Base-by-base conservation (phyloP, 1,140 invertebrate species). In the Lepidostoma basale region DNA sequence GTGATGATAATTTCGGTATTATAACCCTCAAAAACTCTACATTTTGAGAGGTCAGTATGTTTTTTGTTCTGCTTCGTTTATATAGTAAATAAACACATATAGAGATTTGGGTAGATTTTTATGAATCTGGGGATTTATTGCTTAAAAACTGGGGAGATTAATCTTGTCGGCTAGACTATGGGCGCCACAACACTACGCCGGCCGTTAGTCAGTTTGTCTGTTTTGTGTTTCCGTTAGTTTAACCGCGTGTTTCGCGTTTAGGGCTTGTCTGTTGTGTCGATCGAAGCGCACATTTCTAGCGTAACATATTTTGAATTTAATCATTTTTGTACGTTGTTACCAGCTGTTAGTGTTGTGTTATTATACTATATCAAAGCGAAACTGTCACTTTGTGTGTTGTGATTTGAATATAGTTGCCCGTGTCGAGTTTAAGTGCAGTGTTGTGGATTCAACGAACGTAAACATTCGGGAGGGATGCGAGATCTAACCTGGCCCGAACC, bases 171-270 rank as follows among this genome's bases (percentile, higher is more conserved):
- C n/a, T n/a, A n/a, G n/a, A n/a, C n/a, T n/a, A 33, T 33, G 30
- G 6, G 30, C 5, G 30, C 12, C 30, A 6, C 30, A 5, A 6
- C 30, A 49, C 6, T 20, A 10, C 12, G 20, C 54, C 54, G 54
- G 16, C 33, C 54, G 30, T 33, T 58, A 20, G n/a, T n/a, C n/a
- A n/a, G n/a, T n/a, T n/a, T n/a, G n/a, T n/a, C n/a, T n/a, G n/a
- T n/a, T n/a, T n/a, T n/a, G n/a, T n/a, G n/a, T n/a, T n/a, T 14
- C 54, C 54, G 54, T 58, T 58, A 58, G 54, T 58, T 58, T 36
- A 58, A 58, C 54, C 54, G 54, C 54, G 54, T 58, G 54, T 20
- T n/a, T 58, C 18, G 28, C n/a, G 12, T 18, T 30, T 36, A 30
- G 33, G 12, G n/a, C 54, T 58, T 33, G 33, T 28, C 39, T 58